Evolutionary conservation across 2,113 vertebrate species (phyloP).

Genomic region (Mobula birostris): DNA sequence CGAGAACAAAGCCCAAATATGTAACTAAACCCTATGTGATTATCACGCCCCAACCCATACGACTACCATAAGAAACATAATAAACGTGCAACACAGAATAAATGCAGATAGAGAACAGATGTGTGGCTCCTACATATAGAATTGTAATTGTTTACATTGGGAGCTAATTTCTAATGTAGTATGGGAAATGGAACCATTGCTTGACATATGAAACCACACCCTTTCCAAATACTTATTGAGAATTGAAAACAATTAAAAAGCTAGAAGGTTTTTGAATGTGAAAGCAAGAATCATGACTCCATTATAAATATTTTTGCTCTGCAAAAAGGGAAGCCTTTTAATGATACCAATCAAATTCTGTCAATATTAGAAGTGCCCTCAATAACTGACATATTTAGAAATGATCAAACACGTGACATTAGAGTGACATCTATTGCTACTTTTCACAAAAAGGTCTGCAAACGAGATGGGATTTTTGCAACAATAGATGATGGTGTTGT

Average conservation of each 20-base stretch:
- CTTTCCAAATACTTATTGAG: background rate
- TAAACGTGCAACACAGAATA: too few relatives aligned
- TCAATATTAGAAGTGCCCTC: background rate
- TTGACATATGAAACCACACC: background rate
- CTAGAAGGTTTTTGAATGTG: background rate
- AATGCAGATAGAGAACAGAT: too few relatives aligned
- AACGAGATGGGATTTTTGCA: background rate
- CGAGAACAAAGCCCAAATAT: too few relatives aligned
- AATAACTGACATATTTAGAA: background rate
- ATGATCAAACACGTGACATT: background rate
- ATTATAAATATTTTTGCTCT: background rate
- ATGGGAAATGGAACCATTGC: background rate
- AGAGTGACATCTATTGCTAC: too few relatives aligned
- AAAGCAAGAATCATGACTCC: background rate
- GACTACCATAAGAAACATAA: too few relatives aligned
- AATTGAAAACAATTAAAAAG: background rate
- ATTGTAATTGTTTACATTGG: background rate
- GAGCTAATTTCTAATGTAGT: background rate
- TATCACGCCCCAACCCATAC: too few relatives aligned
- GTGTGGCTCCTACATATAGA: too few relatives aligned
- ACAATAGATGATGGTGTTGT: background rate
- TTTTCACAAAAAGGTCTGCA: background rate
- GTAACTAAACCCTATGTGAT: too few relatives aligned
- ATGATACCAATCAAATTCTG: background rate
- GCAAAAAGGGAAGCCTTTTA: background rate